Base-by-base conservation (phyloP, 2,113 vertebrate species). In the Gymnogyps californianus region DNA sequence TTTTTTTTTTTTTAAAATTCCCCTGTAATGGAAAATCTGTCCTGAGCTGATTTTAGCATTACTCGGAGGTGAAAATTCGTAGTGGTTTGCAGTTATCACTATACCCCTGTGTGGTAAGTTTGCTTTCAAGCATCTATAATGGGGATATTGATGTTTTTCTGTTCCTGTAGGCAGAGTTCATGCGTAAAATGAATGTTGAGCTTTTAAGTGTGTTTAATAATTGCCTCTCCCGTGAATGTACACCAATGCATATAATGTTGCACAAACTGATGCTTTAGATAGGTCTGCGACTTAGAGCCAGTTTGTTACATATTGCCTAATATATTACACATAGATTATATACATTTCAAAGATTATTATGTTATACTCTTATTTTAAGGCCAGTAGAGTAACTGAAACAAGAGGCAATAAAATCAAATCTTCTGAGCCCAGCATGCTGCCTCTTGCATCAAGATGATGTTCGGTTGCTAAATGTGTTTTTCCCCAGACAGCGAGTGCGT, bases 101-200 rank as follows among this genome's bases (percentile, higher is more conserved):
- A 1, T 72, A 55, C 42, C 38, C 38, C 52, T 67, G 52, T 82
- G n/a, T 78, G 78, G 44, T 67, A 72, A 91, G 57, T 44, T 65
- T 92, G 65, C 89, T 92, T 92, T 83, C 72, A 57, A 85, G 69
- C 76, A 58, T 91, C 70, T 85, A 40, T 82, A 96, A 58, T 83
- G 49, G 57, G 57, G 42, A 55, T 96, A 96, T 96, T 96, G 93
- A 96, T 91, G 75, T 83, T 89, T 93, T 94, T 90, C 75, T 11
- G 0, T 80, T 95, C n/a, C 62, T 83, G 51, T 91, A 76, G 80
- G 70, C 86, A 95, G 81, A 89, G 29, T 83, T 95, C 81, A 90
- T 83, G 89, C 0, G 18, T 89, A 85, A 93, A 96, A 93, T 94
- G 69, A 94, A 36, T 0, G 7, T 12, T 81, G 77, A 90, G 83